Conservation (phyloP, 2,888 invertebrate genomes). For the Coelinius sp. region DNA sequence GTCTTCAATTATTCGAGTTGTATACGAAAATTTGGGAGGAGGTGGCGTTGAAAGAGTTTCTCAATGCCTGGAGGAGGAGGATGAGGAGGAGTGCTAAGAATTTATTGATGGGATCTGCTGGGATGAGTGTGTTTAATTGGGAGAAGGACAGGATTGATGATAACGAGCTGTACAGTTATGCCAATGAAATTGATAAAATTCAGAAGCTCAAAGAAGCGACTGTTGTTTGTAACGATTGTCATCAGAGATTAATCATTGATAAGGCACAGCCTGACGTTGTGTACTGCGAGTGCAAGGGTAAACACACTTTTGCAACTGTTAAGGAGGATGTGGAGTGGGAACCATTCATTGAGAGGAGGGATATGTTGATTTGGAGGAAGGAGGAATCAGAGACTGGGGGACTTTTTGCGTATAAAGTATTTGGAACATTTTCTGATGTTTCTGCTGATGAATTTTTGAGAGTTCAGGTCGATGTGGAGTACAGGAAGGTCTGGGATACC, state of each 20-base stretch:
- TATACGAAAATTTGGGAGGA: conserved; percentile 79
- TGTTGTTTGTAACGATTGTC: conserved; percentile 72
- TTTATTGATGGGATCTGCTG: conserved; percentile 74
- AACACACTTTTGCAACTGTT: no score
- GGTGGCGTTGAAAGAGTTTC: conserved; percentile 73
- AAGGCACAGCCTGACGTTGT: conserved; percentile 66
- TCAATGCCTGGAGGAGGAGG: conserved; percentile 70
- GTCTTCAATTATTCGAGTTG: conserved; percentile 77
- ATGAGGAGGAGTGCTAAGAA: conserved; percentile 72
- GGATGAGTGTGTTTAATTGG: conserved; percentile 76
- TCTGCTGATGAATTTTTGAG: conserved; percentile 84
- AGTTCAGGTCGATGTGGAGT: conserved; percentile 85
- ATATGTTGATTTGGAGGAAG: conserved; percentile 86
- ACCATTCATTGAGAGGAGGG: conserved; percentile 84
- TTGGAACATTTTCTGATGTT: conserved; percentile 85
- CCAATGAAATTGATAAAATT: conserved; percentile 75
- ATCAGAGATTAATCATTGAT: conserved; percentile 69
- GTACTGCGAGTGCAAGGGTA: conserved; percentile 71
- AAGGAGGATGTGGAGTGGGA: conserved; percentile 73
- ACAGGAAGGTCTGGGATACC: conserved; percentile 85
- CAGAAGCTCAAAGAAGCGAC: conserved; percentile 73
- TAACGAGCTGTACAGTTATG: conserved; percentile 73
- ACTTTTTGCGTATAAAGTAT: conserved; percentile 88
- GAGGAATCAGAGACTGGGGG: conserved; percentile 77
- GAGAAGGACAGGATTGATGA: conserved; percentile 75